phyloP scores from a whole-genome alignment of 2,113 vertebrate species.

The Chlorodrepanis virens region DNA sequence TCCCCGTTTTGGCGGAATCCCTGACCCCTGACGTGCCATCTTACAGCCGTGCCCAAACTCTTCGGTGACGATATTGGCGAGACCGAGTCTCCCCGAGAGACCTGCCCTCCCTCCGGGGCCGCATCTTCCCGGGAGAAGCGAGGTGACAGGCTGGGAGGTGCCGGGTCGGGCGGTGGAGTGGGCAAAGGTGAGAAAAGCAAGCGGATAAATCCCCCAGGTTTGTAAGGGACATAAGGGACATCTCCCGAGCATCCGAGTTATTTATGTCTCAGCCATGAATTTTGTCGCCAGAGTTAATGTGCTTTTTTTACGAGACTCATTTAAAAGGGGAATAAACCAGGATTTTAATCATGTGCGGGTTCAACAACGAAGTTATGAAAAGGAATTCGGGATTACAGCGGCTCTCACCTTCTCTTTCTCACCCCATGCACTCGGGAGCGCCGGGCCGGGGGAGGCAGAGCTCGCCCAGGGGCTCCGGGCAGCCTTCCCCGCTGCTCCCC shows the following conservation, averaged over 20 bases:
- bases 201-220: neutral
- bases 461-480: neutral
- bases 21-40: neutral
- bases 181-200: neutral
- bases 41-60: neutral
- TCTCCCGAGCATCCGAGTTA: neutral
- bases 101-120: too few species aligned
- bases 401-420: neutral
- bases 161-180: neutral
- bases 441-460: neutral
- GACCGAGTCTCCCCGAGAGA: neutral
- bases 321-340: neutral
- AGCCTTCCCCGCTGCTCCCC: neutral
- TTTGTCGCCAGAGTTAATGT: neutral
- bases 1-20: neutral
- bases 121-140: neutral
- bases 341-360: neutral
- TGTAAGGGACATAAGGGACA: neutral
- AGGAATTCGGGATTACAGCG: neutral
- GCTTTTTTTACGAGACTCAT: neutral
- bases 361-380: neutral
- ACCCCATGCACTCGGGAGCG: fast-evolving
- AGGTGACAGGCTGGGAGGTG: neutral
- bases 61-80: neutral
- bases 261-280: neutral